Evolutionary conservation across 2,888 invertebrate genomes (phyloP).

Genomic region (Allolobophora icterica): DNA sequence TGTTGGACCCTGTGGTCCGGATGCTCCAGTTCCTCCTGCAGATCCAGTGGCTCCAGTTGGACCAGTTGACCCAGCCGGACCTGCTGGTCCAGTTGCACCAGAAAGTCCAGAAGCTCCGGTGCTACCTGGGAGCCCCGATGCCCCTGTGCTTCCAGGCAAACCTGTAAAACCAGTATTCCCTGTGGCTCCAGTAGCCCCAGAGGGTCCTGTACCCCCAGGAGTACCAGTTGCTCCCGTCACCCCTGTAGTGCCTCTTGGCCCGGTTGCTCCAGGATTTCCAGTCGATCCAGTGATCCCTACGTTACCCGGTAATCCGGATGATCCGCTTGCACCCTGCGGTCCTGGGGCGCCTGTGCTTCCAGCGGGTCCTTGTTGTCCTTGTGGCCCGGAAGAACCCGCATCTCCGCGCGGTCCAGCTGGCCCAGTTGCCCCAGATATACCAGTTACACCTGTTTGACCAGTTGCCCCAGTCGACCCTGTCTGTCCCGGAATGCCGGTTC

Average conservation of each 20-base stretch:
- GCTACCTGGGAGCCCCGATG: neutral
- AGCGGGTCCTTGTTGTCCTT: constrained; percentile 33
- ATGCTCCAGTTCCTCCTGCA: constrained; percentile 29
- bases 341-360: constrained; percentile 25
- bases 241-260: neutral
- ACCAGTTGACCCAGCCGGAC: constrained; percentile 31
- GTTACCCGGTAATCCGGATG: neutral
- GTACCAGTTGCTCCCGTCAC: neutral
- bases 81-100: constrained; percentile 21
- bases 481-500: constrained; percentile 52
- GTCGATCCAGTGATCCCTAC: neutral
- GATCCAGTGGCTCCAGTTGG: constrained; percentile 29
- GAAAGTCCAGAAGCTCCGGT: neutral
- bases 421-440: constrained; percentile 42
- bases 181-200: neutral
- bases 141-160: neutral
- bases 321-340: neutral
- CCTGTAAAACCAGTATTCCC: neutral
- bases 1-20: constrained; percentile 24
- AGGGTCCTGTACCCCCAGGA: neutral
- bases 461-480: constrained; percentile 52
- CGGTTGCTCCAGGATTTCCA: constrained; percentile 20
- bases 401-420: constrained; percentile 38
- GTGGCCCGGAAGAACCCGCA: constrained; percentile 30
- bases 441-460: constrained; percentile 43